Percentiles rank a stretch among this genome's conserved stretches.
These are phyloP conservation scores for Camptogramma bilineatum DNA, from an alignment of 2,888 invertebrate genomes.

Conservation along the genomic window DNA sequence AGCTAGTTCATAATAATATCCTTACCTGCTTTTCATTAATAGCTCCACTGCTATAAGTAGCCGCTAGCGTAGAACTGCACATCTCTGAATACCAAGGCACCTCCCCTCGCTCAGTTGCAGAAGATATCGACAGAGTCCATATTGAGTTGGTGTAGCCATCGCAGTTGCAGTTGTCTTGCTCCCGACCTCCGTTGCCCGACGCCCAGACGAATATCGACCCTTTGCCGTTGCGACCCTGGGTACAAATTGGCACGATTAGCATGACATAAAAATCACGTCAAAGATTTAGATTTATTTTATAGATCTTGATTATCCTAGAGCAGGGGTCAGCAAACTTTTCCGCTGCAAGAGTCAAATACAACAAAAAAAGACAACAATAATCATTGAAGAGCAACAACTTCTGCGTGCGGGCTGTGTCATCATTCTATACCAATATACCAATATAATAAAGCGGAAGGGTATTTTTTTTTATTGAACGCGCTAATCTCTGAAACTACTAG, in stretches of 20 bases:
- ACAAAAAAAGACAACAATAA: too few species aligned
- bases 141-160: conserved; percentile 99
- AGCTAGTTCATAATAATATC: too few species aligned
- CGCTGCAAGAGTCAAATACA: too few species aligned
- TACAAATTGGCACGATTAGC: conserved; percentile 31
- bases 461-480: too few species aligned
- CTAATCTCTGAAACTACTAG: too few species aligned
- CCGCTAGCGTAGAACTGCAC: conserved; percentile 98
- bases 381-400: too few species aligned
- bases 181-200: conserved; percentile 98
- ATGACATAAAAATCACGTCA: background rate
- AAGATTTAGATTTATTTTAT: background rate
- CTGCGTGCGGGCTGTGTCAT: too few species aligned
- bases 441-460: too few species aligned
- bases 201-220: conserved; percentile 99
- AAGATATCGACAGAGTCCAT: conserved; percentile 98
- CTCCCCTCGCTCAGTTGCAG: conserved; percentile 95
- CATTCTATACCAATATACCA: too few species aligned
- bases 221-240: conserved; percentile 94
- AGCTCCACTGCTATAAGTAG: conserved; percentile 98
- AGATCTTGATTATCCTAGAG: too few species aligned
- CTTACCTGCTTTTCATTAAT: conserved; percentile 93
- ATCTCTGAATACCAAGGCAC: conserved; percentile 99
- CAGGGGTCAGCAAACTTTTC: too few species aligned
- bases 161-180: conserved; percentile 99